Base-by-base conservation (phyloP, 1,140 invertebrate species). In the Drosophila ananassae region DNA sequence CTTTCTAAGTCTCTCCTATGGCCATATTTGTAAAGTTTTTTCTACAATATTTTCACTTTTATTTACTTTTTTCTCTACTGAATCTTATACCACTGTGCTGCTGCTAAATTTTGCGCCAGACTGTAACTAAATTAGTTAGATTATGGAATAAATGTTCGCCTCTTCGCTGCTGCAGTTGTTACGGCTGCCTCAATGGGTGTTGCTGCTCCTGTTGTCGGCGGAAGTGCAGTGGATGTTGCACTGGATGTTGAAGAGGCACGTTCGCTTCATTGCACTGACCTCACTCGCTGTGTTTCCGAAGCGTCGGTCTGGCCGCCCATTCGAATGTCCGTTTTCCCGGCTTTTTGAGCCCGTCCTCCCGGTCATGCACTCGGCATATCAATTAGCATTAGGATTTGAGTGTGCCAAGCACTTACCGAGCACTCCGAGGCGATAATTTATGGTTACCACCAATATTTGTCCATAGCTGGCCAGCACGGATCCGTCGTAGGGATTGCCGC, bases 371-470 rank as follows among this genome's bases (percentile, higher is more conserved):
- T 63, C 66, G 66, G 82, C 82, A 85, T 85, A 85, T 85, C 82
- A 85, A 85, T 85, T 85, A 87, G 74, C 51, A 85, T 85, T 87
- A 87, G 77, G 75, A 62, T 81, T 78, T 57, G 61, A 67, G 66
- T 82, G 58, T 64, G 57, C 67, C 17, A 22, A 69, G 58, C 67
- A 94, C 95, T 96, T 94, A 99, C 98, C 98, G 78, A 99, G 93
- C 85, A 99, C 95, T 69, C 98, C 98, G 39, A 99, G 95, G 74
- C 98, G 95, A 94, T 99, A 99, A 94, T 99, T 99, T 90, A 99
- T 95, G 71, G 98, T 98, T 91, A 99, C 97, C 61, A 99, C 98
- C 75, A 99, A 96, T 77, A 99, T 95, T 79, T 97, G 95, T 24
- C 98, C 97, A 91, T 97, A 97, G 83, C 97, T 97, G 52, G 98